These are phyloP conservation scores for Paguma larvata DNA, from an alignment of 2,797 vertebrate genomes.

Conservation along the genomic window DNA sequence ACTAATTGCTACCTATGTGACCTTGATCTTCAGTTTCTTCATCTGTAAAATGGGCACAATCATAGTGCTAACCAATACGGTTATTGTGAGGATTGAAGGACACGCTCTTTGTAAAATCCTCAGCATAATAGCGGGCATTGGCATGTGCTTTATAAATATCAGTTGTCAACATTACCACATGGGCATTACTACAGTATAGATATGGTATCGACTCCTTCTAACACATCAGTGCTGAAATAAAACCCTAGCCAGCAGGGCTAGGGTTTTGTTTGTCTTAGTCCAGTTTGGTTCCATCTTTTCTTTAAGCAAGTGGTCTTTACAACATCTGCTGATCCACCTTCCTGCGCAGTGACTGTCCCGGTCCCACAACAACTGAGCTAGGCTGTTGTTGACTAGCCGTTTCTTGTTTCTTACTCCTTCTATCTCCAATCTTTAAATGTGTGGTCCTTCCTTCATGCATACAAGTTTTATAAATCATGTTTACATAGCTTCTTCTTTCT, in stretches of 20 bases:
- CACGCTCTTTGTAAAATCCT: background rate
- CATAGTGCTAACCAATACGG: background rate
- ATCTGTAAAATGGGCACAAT: background rate
- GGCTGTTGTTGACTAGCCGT: background rate
- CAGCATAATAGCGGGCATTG: background rate
- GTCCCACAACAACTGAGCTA: background rate
- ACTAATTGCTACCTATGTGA: background rate
- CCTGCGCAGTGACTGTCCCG: too few relatives aligned
- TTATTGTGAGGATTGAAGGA: background rate
- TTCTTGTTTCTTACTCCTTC: background rate
- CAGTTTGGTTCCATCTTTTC: constrained; percentile 5
- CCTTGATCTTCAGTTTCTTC: background rate
- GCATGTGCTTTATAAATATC: background rate
- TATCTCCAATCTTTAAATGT: background rate
- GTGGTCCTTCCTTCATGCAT: background rate
- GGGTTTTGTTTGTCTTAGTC: background rate
- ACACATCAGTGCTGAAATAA: background rate
- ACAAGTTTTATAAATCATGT: background rate
- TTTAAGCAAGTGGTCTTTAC: background rate
- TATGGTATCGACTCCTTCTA: background rate
- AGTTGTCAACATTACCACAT: too few relatives aligned
- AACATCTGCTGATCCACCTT: background rate
- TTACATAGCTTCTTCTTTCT: background rate
- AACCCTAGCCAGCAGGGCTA: background rate
- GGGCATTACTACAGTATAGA: background rate